Conservation (phyloP, 2,113 vertebrate genomes). For the Alaudala cheleensis region DNA sequence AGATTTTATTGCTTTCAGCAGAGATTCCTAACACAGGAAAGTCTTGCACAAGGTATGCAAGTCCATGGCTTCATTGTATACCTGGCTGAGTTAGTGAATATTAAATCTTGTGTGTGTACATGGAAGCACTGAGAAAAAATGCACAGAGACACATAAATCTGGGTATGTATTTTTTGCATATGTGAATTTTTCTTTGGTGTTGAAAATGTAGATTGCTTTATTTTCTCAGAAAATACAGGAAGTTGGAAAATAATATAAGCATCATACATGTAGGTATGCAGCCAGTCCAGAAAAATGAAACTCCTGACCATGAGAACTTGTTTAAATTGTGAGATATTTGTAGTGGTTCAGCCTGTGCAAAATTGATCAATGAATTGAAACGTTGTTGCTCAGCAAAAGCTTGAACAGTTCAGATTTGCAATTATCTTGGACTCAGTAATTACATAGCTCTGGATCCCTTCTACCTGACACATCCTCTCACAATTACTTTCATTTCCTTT, state of each 20-base stretch:
- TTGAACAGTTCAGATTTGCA: neutral
- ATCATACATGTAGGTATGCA: neutral
- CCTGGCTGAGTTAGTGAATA: neutral
- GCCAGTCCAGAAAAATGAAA: neutral
- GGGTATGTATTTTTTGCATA: neutral
- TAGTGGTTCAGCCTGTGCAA: neutral
- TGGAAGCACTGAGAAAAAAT: neutral
- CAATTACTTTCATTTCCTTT: neutral
- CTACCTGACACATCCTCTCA: accelerated
- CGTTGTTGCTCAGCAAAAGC: neutral
- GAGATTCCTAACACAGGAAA: neutral
- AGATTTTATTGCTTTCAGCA: neutral
- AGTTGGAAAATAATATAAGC: neutral
- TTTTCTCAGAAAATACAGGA: neutral
- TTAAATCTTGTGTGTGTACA: neutral
- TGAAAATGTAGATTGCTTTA: neutral
- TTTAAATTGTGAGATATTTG: neutral
- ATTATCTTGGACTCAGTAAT: neutral
- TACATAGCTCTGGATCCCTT: neutral
- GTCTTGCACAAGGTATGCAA: neutral
- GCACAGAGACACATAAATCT: neutral
- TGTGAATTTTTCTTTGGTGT: neutral
- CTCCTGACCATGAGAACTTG: neutral
- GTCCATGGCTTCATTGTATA: neutral
- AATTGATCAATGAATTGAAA: neutral